Evolutionary conservation across 2,888 invertebrate genomes (phyloP).

Genomic region (Drosophila neutralis): DNA sequence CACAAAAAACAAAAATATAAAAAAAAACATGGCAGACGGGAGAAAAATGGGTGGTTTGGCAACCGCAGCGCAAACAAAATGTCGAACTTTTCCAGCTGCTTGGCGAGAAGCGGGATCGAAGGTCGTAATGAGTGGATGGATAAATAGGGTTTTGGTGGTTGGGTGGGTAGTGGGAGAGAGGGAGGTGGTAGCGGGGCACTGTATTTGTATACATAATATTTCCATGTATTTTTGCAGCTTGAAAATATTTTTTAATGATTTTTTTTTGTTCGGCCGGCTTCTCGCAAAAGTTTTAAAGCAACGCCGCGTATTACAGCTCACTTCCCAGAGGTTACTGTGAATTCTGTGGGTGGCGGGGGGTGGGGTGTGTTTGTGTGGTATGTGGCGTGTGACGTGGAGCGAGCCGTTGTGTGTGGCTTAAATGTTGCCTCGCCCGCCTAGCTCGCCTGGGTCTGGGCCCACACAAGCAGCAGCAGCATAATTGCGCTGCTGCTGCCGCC

Average conservation of each 20-base stretch:
- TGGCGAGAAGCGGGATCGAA: constrained; percentile 30
- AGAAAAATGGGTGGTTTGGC: constrained; percentile 29
- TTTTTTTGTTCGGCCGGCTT: constrained; percentile 35
- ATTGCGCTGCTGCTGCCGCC: constrained; percentile 59
- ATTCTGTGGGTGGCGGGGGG: neutral
- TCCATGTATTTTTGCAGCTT: constrained; percentile 69
- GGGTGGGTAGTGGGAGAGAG: rapidly evolving
- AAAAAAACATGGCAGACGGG: neutral
- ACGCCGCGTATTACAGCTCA: constrained; percentile 61
- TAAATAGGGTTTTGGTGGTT: neutral
- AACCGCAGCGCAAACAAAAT: constrained; percentile 61
- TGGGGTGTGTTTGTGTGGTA: constrained; percentile 6
- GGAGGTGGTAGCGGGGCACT: neutral
- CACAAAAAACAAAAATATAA: neutral
- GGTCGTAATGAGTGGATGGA: constrained; percentile 64
- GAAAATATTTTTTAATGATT: constrained; percentile 71
- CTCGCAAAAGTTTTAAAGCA: constrained; percentile 60
- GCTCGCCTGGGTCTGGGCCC: neutral
- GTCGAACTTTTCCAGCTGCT: constrained; percentile 47
- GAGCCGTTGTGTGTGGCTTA: constrained; percentile 12
- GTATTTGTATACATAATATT: constrained; percentile 69
- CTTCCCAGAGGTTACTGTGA: constrained; percentile 24
- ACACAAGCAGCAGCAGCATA: constrained; percentile 48
- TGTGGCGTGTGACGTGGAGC: constrained; percentile 6
- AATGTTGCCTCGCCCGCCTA: constrained; percentile 6